Evolutionary conservation across 1,140 invertebrate genomes (phyloP), one percentile per base, ranked within the genome.

Genomic region (Telenomus remus): DNA sequence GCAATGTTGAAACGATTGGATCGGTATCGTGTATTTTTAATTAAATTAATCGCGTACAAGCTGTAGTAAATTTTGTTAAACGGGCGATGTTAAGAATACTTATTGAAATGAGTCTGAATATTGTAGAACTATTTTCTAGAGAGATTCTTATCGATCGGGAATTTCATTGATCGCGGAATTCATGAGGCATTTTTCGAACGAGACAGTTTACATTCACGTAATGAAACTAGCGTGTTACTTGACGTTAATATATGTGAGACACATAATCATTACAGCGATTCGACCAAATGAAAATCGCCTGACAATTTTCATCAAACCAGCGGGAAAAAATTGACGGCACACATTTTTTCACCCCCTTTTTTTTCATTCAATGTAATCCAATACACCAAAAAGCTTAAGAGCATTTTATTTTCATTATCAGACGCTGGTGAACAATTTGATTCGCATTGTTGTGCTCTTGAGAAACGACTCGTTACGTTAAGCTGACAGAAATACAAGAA

Each of bases 81-180:
- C 50, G 35, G 19, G 13, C 65, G 27, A 69, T 54, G 56, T 48
- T 69, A 19, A 47, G 56, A 69, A 54, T 57, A 65, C 49, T 69
- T 69, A 63, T 63, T 55, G 59, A 71, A 71, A 71, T 49, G 68
- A 71, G 43, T 50, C 10, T 56, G 57, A 63, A 71, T 63, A 71
- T 71, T 63, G 47, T 44, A 57, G 44, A 71, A 71, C 59, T 71
- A 71, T 71, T 63, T 63, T 71, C 57, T 63, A 71, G 59, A 56
- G 49, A 71, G 68, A 71, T 71, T 61, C 57, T 71, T 71, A 71
- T 71, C 68, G 68, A 63, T 57, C 39, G 46, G 39, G 57, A 71
- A 63, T 71, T 71, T 71, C 68, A 71, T 71, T 71, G 68, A 63
- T 71, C 59, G 68, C 12, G 68, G 59, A 71, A 71, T 71, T 63